These are phyloP conservation scores for Abscondita cerata DNA, from an alignment of 2,888 invertebrate species.

Conservation along the genomic window DNA sequence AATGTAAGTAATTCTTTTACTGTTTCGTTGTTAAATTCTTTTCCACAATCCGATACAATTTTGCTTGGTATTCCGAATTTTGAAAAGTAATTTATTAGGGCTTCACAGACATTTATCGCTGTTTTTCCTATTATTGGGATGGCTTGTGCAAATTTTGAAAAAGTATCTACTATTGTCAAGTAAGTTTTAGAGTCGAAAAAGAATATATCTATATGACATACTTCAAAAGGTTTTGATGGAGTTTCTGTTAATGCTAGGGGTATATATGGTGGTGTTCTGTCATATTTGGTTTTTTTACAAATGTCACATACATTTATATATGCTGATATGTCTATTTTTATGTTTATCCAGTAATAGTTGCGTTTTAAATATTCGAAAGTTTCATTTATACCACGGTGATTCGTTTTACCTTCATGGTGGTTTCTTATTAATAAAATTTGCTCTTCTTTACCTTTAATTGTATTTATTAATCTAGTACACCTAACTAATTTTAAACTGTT, in stretches of 20 bases:
- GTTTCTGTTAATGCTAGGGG: conserved; percentile 4
- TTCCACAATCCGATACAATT: conserved; percentile 9
- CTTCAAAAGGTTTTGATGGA: conserved; percentile 7
- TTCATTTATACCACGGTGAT: conserved; percentile 11
- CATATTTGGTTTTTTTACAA: conserved; percentile 6
- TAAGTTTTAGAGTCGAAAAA: conserved; percentile 1
- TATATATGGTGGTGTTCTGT: conserved; percentile 1
- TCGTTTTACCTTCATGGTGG: conserved; percentile 9
- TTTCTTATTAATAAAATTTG: neutral
- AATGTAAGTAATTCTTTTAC: conserved; percentile 15
- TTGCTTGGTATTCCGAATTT: conserved; percentile 3
- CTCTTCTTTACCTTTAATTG: neutral
- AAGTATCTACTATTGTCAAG: conserved; percentile 7
- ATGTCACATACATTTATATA: conserved; percentile 2
- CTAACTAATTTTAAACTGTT: neutral
- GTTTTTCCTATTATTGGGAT: conserved; percentile 2
- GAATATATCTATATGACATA: conserved; percentile 13
- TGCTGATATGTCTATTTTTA: neutral
- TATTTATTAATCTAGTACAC: neutral
- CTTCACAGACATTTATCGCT: neutral
- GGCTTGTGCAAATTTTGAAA: conserved; percentile 16
- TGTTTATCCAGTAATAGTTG: conserved; percentile 8
- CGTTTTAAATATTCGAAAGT: conserved; percentile 8
- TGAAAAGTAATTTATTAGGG: conserved; percentile 15
- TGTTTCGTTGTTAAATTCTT: conserved; percentile 13